Percentiles rank a stretch among this genome's conserved stretches.
phyloP scores from a whole-genome alignment of 2,888 invertebrate species.

The Gymnocheta viridis region DNA sequence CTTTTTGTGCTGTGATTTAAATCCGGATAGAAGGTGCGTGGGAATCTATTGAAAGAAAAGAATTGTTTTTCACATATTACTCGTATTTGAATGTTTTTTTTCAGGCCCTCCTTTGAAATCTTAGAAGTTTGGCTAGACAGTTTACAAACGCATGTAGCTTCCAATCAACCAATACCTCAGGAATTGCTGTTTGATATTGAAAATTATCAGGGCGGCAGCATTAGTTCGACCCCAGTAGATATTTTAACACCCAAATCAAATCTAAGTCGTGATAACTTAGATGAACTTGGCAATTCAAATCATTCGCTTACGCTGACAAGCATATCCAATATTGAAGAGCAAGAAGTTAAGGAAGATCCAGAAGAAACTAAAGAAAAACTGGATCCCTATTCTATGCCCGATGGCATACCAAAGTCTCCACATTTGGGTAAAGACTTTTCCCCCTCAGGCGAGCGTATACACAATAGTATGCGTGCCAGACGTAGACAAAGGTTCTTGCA shows the following conservation, averaged over 20 bases:
- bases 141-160: slow-evolving; percentile 87
- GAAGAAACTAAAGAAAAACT: slow-evolving; percentile 71
- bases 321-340: slow-evolving; percentile 3
- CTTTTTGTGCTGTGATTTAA: slow-evolving; percentile 94
- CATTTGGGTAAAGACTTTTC: slow-evolving; percentile 82
- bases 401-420: slow-evolving; percentile 81
- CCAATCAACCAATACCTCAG: slow-evolving; percentile 85
- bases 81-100: slow-evolving; percentile 41
- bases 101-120: slow-evolving; percentile 93
- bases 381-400: slow-evolving; percentile 74
- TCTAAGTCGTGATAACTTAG: slow-evolving; percentile 80
- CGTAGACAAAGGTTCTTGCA: slow-evolving; percentile 78
- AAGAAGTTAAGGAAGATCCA: background rate
- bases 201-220: slow-evolving; percentile 84
- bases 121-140: slow-evolving; percentile 94
- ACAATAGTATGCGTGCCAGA: slow-evolving; percentile 81
- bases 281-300: slow-evolving; percentile 71
- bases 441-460: slow-evolving; percentile 81
- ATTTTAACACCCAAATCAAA: slow-evolving; percentile 80
- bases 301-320: slow-evolving; percentile 30
- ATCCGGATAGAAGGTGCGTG: slow-evolving; percentile 91
- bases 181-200: slow-evolving; percentile 89
- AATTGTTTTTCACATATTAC: too few relatives aligned
- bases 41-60: background rate
- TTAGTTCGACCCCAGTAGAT: slow-evolving; percentile 80